Base-by-base conservation (phyloP, 2,888 invertebrate genomes). In the Drosophila mimica region DNA sequence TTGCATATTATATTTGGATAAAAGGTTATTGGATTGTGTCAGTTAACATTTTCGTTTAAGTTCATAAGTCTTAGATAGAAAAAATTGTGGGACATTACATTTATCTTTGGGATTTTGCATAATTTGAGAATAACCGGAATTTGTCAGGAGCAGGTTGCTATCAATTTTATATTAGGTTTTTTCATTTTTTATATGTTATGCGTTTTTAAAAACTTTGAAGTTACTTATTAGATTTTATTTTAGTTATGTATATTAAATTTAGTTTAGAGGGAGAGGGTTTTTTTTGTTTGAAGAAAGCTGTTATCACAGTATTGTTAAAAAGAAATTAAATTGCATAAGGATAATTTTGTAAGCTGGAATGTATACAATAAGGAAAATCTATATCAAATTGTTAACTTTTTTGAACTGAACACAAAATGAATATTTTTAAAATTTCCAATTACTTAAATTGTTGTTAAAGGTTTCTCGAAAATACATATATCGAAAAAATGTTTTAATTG, bases 281-380 rank as follows among this genome's bases (percentile, higher is more conserved):
- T 63, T 25, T 46, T 13, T 9, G 15, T 38, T 20, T 25, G 20
- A 46, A 73, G 77, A 87, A 76, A 86, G 83, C 86, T 88, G 88
- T 85, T 87, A 87, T 87, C 87, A 87, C 87, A 87, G 87, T 88
- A 69, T 74, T 79, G 85, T 79, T 76, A 56, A 70, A 73, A 54
- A 53, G 36, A 74, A 70, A 70, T 15, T 17, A 57, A 74, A 76
- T 58, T 56, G 31, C 31, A 51, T 61, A 70, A 51, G 59, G 53
- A 33, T 59, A 80, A 62, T 67, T 58, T 67, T 57, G 53, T 53
- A 49, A 54, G 17, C 51, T 52, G 43, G 13, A 61, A 58, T 43
- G 17, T 36, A 7, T 28, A 62, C 20, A 51, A 49, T 33, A 66
- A 52, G 38, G 6, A 34, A 61, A 68, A 62, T 28, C 34, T 15